Evolutionary conservation across 2,888 invertebrate species (phyloP), one percentile per base, ranked within the genome.

Genomic region (Eledona agricola): DNA sequence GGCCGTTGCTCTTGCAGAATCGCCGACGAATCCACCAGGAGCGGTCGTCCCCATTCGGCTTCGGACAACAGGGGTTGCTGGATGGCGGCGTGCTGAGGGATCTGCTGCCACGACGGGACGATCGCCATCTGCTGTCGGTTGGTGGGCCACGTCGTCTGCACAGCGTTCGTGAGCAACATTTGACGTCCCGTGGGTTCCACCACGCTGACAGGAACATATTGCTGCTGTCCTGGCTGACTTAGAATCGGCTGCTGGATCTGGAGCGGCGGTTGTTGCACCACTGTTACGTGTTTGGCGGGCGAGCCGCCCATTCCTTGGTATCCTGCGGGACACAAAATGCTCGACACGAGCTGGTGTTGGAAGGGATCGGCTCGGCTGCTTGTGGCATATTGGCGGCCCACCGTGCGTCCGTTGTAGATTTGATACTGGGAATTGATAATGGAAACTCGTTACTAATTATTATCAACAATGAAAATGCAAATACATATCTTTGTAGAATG

Each of bases 181-280:
- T 89, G 88, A 60, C 89, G 81, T 12, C 89, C 89, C 58, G 86
- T 85, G 60, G 91, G 93, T 67, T 92, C 92, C 34, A 96, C 92
- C 81, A 96, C 93, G 35, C 95, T 95, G 40, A 96, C 95, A 17
- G 96, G 94, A 63, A 86, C 93, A 76, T 95, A 94, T 75, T 94
- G 93, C 76, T 93, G 93, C 69, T 90, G 90, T 5, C 89, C 88
- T 19, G 83, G 80, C 72, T 86, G 93, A 71, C 93, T 93, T 55
- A 86, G 88, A 11, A 91, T 83, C 12, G 87, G 85, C 3, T 90
- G 89, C 63, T 91, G 86, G 62, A 92, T 86, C 72, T 92, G 92
- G 59, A 92, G 79, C 2, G 80, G 80, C 43, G 84, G 83, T 59
- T 86, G 86, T 64, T 87, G 83, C 13, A 83, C 82, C 19, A 85